Percentiles rank a stretch among this genome's conserved stretches.
Evolutionary conservation across 2,113 vertebrate genomes (phyloP).

Genomic region (Scalopus aquaticus): DNA sequence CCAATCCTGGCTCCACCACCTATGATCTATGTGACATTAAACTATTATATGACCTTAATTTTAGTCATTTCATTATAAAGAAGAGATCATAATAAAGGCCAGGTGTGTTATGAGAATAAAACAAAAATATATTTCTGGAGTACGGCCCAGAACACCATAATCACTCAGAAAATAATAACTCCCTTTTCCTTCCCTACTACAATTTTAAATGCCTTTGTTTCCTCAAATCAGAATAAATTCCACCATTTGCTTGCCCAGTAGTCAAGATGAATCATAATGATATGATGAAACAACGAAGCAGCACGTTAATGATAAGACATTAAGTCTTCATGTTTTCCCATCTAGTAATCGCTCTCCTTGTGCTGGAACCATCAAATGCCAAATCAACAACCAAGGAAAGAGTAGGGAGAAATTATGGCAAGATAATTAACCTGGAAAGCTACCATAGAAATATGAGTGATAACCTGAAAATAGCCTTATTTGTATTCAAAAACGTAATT

Average conservation of each 20-base stretch:
- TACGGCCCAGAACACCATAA: not conserved
- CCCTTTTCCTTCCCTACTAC: not conserved
- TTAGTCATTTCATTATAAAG: constrained; percentile 6
- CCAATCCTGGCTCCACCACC: not conserved
- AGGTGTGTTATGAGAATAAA: not conserved
- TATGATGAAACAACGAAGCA: constrained; percentile 27
- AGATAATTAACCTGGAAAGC: constrained; percentile 17
- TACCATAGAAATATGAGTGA: not conserved
- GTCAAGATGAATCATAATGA: not conserved
- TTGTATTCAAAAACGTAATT: constrained; percentile 33
- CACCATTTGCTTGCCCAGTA: not conserved
- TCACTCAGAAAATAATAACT: not conserved
- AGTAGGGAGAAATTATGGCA: not conserved
- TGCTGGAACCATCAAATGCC: constrained; percentile 36
- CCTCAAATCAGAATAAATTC: constrained; percentile 26
- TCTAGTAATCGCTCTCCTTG: not conserved
- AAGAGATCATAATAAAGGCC: not conserved
- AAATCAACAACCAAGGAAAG: constrained; percentile 5
- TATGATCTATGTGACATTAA: not conserved
- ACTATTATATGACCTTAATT: not conserved
- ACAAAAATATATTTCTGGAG: not conserved
- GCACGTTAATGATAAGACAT: constrained; percentile 22
- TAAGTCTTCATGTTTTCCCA: not conserved
- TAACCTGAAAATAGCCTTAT: constrained; percentile 2
- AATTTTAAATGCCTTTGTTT: constrained; percentile 40